Evolutionary conservation across 2,888 invertebrate species (phyloP), one percentile per base, ranked within the genome.

Genomic region (Melipona beecheii): DNA sequence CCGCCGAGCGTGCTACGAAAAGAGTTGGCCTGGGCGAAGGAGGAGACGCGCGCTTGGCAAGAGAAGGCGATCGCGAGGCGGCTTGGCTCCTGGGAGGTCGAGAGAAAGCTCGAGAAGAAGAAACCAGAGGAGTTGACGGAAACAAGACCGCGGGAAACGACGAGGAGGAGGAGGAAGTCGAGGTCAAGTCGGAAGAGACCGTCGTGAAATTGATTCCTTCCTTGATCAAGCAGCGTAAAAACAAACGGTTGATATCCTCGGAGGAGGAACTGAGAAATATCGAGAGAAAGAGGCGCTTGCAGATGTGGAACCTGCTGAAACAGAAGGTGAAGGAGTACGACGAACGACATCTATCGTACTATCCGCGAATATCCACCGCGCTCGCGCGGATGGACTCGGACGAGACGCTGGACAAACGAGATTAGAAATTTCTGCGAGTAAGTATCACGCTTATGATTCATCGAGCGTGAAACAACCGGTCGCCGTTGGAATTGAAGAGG

Each of bases 321-420:
- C 17, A 54, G 64, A 76, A 60, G 52, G n/a, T 65, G 31, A 73
- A 31, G 21, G 36, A 77, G 43, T 52, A 65, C 21, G 73, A 75
- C 1, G 5, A 15, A 2, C 4, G 21, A 3, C 15, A 24, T 1
- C 17, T n/a, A n/a, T n/a, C 54, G n/a, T 27, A 17, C 19, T 83
- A 84, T 49, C 84, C 84, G 0, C n/a, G 84, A 15, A 78, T 83
- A 75, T 83, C 83, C 0, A 68, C 84, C 4, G 78, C 78, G 3
- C 60, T 54, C 19, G 6, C 15, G 1, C 11, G 36, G 9, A 65
- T 13, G 0, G 17, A 3, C 0, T 54, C 65, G 4, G 43, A 65
- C 2, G 50, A 5, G 0, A 17, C 0, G 4, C 11, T 21, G 2
- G 5, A 69, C 13, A 0, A 2, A 43, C 43, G 9, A 9, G 43